phyloP scores from a whole-genome alignment of 2,797 vertebrate species.

The Vireo griseus region DNA sequence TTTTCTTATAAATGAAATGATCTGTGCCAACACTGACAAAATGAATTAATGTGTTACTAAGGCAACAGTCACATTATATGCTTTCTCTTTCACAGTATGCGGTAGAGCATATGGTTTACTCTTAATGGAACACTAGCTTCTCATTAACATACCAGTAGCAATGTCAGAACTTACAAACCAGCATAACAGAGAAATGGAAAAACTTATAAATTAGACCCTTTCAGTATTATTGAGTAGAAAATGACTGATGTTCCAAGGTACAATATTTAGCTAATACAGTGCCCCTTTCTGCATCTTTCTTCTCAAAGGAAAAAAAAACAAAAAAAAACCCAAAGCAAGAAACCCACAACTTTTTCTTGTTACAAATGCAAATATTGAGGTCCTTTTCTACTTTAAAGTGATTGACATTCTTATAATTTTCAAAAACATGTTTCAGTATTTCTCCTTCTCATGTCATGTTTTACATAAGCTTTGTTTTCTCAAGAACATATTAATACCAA shows the following conservation, averaged over 20 bases:
- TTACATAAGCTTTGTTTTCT: conserved; percentile 56
- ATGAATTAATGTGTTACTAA: conserved; percentile 94
- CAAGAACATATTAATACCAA: not conserved
- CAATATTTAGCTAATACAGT: conserved; percentile 78
- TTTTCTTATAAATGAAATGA: conserved; percentile 92
- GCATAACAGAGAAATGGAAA: conserved; percentile 77
- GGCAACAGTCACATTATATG: conserved; percentile 95
- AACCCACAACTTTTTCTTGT: conserved; percentile 48
- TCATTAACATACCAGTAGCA: conserved; percentile 89
- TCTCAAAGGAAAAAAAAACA: conserved; percentile 34
- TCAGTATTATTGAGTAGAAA: conserved; percentile 77
- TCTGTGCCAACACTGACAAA: conserved; percentile 89
- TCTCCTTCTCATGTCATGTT: conserved; percentile 28
- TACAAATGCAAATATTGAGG: conserved; percentile 71
- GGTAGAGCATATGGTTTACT: conserved; percentile 89
- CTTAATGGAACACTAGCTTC: conserved; percentile 86
- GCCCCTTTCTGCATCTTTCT: conserved; percentile 74
- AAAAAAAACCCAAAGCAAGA: not conserved
- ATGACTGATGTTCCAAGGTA: conserved; percentile 80
- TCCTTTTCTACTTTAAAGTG: conserved; percentile 51
- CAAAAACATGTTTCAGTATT: conserved; percentile 15
- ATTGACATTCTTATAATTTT: conserved; percentile 54
- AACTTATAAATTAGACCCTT: conserved; percentile 82
- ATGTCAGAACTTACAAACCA: conserved; percentile 84
- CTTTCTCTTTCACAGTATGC: conserved; percentile 87